Percentiles rank a stretch among this genome's conserved stretches.
Conservation (phyloP, 2,797 vertebrate genomes). For the Heteromormyrus szaboi region DNA sequence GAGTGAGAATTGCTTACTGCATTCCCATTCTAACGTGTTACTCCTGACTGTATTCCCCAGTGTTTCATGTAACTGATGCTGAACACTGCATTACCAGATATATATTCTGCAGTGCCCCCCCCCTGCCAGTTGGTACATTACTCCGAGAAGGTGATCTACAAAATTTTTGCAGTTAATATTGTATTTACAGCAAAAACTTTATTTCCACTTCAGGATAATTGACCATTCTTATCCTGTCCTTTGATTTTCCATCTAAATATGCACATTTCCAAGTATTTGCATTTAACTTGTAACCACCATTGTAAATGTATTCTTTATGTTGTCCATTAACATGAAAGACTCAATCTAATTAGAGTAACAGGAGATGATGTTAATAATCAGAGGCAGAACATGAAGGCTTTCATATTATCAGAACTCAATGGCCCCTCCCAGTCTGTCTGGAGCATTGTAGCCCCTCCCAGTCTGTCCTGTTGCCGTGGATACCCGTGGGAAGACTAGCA, state of each 20-base stretch:
- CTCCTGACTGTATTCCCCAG: not conserved
- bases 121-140: not conserved
- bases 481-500: conserved; percentile 4
- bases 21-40: not conserved
- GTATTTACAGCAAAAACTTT: not conserved
- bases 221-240: not conserved
- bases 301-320: not conserved
- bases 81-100: not conserved
- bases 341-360: not conserved
- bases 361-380: not conserved
- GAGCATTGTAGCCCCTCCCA: conserved; percentile 6
- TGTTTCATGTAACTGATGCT: not conserved
- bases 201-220: not conserved
- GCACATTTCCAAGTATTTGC: not conserved
- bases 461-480: conserved; percentile 8
- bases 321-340: not conserved
- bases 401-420: not conserved
- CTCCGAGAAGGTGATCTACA: not conserved
- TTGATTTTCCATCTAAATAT: not conserved
- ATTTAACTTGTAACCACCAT: not conserved
- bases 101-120: not conserved
- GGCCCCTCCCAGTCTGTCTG: conserved; percentile 7
- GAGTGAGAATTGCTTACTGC: not conserved
- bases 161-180: not conserved
- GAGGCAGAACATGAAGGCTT: not conserved